A percentile compares a stretch with the other conserved stretches of the same genome.
Evolutionary conservation across 2,888 invertebrate genomes (phyloP).

Genomic region (Auanema sp.): DNA sequence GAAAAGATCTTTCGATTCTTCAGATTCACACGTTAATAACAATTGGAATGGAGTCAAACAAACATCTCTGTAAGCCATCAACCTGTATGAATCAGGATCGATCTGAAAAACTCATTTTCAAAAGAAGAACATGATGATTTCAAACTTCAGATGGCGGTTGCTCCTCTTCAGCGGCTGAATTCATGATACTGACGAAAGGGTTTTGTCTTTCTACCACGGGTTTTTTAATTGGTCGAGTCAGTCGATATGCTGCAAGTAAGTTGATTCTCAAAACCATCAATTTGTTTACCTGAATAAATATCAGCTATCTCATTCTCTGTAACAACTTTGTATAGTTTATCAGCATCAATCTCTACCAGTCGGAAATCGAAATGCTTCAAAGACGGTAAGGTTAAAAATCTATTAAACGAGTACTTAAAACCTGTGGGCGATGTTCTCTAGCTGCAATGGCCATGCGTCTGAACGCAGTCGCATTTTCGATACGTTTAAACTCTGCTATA

Average conservation of each 20-base stretch:
- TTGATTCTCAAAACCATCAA: constrained; percentile 7
- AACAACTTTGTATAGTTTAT: constrained; percentile 15
- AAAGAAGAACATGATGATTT: not conserved
- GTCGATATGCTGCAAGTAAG: not conserved
- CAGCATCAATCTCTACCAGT: constrained; percentile 17
- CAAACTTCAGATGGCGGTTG: not conserved
- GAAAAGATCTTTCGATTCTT: constrained; percentile 6
- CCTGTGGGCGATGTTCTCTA: constrained; percentile 16
- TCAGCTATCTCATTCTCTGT: constrained; percentile 11
- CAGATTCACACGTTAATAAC: not conserved
- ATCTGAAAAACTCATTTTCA: not conserved
- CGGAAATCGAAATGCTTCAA: constrained; percentile 17
- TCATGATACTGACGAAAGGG: constrained; percentile 12
- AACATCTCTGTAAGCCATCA: constrained; percentile 34
- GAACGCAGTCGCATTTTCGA: constrained; percentile 7
- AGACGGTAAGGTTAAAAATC: not conserved
- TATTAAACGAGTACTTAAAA: not conserved
- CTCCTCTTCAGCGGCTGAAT: constrained; percentile 3
- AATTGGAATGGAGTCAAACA: constrained; percentile 26
- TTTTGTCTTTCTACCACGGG: constrained; percentile 15
- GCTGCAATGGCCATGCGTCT: constrained; percentile 5
- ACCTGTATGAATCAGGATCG: constrained; percentile 13
- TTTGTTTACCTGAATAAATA: constrained; percentile 10
- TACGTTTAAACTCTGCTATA: constrained; percentile 8
- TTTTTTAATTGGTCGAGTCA: constrained; percentile 11